Evolutionary conservation across 2,113 vertebrate species (phyloP).

Genomic region (Scopus umbretta): DNA sequence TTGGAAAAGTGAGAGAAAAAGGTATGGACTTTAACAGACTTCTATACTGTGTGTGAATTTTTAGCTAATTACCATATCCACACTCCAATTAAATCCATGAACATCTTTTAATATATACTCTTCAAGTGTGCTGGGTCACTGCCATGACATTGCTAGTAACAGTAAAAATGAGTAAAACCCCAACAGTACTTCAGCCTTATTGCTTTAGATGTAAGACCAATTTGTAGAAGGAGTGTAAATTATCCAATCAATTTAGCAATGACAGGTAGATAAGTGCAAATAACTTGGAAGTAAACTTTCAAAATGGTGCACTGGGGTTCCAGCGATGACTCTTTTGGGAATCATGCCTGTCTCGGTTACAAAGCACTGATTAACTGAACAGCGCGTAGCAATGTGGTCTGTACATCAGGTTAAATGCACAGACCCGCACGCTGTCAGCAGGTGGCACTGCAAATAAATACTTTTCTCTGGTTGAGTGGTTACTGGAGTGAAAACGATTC

Average conservation of each 20-base stretch:
- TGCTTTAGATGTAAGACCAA: background rate
- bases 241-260: background rate
- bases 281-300: background rate
- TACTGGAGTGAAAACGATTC: background rate
- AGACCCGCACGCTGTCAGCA: constrained; percentile 21
- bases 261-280: background rate
- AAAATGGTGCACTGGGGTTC: background rate
- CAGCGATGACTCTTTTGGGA: background rate
- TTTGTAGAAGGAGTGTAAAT: background rate
- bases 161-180: background rate
- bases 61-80: background rate
- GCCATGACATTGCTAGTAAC: background rate
- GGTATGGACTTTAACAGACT: background rate
- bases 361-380: background rate
- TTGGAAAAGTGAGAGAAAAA: background rate
- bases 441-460: constrained; percentile 49
- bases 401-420: background rate
- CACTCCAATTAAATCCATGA: background rate
- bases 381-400: fast-evolving
- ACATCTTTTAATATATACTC: background rate
- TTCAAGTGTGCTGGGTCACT: background rate
- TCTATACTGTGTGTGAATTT: background rate
- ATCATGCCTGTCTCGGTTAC: fast-evolving
- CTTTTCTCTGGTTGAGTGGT: background rate
- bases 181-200: background rate